Evolutionary conservation across 1,140 invertebrate species (phyloP), one percentile per base, ranked within the genome.

Genomic region (Formica selysi): DNA sequence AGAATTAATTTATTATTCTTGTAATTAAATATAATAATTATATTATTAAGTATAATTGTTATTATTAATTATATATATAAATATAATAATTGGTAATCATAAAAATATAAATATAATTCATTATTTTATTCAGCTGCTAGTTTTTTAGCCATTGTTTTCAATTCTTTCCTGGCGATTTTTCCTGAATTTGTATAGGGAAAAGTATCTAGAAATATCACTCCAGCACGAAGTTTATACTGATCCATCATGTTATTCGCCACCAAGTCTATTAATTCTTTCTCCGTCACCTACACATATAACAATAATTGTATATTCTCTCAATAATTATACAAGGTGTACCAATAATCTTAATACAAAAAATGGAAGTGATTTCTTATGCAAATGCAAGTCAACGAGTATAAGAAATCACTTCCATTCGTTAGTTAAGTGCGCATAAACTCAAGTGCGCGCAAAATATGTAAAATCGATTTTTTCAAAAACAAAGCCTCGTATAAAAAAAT

Each of bases 181-280:
- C 95, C 96, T 0, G 93, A 91, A 0, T 89, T 65, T 1, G 95
- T 94, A 85, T 95, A 95, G 3, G 96, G 96, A 76, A 97, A 94
- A 67, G 91, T 90, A 4, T 95, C 89, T 38, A 96, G 79, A 87
- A 96, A 96, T 83, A 91, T 93, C 1, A 96, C 93, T 13, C 95
- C 95, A 32, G 94, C 96, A 57, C 90, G 91, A 36, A 96, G 92
- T 68, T 88, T 89, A 65, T 88, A 90, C 0, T 51, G 8, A 51
- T 93, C 89, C 5, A 68, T 54, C 38, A 92, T 62, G 3, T 84
- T 90, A 0, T 41, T 86, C 0, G 67, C 87, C 0, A 92, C 91
- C 0, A 91, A 32, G 0, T 89, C 61, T 0, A 90, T 59, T 1
- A 94, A 54, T 70, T 93, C 92, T n/a, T 90, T 57, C 59, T 89